phyloP scores from a whole-genome alignment of 2,888 invertebrate species.

The Meliscaeva auricollis region DNA sequence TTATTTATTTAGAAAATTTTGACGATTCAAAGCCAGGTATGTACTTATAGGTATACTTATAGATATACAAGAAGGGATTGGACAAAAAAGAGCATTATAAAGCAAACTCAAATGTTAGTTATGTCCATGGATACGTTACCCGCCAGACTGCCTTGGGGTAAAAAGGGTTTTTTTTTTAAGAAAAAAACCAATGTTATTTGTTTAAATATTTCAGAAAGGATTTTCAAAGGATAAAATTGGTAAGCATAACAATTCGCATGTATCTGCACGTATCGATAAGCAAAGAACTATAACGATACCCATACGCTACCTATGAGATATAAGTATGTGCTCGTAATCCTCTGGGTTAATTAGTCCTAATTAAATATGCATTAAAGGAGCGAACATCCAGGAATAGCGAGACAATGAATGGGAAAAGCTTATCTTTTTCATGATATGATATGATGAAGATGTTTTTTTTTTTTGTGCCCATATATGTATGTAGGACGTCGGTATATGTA shows the following conservation, averaged over 20 bases:
- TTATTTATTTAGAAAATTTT: slow-evolving; percentile 76
- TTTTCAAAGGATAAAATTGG: slow-evolving; percentile 41
- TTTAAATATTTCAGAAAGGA: slow-evolving; percentile 73
- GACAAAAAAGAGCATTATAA: slow-evolving; percentile 49
- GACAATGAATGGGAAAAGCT: slow-evolving; percentile 54
- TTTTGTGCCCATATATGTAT: not conserved
- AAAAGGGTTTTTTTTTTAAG: slow-evolving; percentile 13
- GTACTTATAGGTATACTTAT: not conserved
- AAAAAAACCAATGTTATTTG: slow-evolving; percentile 67
- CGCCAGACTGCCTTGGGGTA: slow-evolving; percentile 27
- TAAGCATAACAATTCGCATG: slow-evolving; percentile 19
- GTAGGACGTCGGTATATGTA: not conserved
- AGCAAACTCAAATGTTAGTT: not conserved
- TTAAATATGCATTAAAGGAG: slow-evolving; percentile 79
- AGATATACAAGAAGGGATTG: not conserved
- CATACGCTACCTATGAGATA: slow-evolving; percentile 1
- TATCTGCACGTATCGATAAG: slow-evolving; percentile 63
- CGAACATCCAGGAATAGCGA: slow-evolving; percentile 58
- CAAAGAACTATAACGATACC: slow-evolving; percentile 62
- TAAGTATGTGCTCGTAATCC: slow-evolving; percentile 64
- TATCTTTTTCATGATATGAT: slow-evolving; percentile 35
- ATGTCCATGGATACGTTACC: slow-evolving; percentile 20
- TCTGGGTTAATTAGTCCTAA: slow-evolving; percentile 80
- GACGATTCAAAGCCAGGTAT: slow-evolving; percentile 57
- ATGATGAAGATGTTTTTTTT: slow-evolving; percentile 30